phyloP scores from a whole-genome alignment of 1,140 invertebrate species.

The Brachionus angularis region DNA sequence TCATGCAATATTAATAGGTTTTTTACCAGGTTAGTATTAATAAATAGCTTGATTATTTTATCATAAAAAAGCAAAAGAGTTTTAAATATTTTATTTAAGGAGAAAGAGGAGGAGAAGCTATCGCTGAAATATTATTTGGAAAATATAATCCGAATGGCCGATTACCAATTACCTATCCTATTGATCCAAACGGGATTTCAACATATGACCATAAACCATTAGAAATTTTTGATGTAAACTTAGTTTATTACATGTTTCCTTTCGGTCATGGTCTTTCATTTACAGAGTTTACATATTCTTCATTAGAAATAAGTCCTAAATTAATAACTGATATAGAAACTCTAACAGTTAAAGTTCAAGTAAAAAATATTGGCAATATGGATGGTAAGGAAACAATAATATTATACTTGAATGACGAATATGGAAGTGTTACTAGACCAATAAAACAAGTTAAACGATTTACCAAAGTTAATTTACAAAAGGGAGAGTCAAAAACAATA shows the following conservation, averaged over 20 bases:
- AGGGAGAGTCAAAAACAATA: background rate
- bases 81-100: background rate
- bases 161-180: constrained; percentile 1
- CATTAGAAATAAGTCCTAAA: background rate
- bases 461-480: background rate
- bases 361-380: background rate
- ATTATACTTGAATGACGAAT: background rate
- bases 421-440: background rate
- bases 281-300: constrained; percentile 1
- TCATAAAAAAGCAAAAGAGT: too few relatives aligned
- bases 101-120: background rate
- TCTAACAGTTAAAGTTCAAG: background rate
- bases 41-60: background rate
- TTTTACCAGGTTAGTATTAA: background rate
- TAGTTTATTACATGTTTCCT: background rate
- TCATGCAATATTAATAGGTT: background rate
- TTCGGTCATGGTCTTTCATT: constrained; percentile 21
- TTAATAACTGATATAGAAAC: background rate
- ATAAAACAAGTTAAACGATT: constrained; percentile 16
- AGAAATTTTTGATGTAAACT: background rate
- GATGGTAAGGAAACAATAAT: background rate
- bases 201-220: constrained; percentile 9
- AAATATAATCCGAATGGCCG: constrained; percentile 9
- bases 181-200: background rate
- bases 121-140: constrained; percentile 4